phyloP scores from a whole-genome alignment of 2,888 invertebrate species.

The Bellardia bayeri region DNA sequence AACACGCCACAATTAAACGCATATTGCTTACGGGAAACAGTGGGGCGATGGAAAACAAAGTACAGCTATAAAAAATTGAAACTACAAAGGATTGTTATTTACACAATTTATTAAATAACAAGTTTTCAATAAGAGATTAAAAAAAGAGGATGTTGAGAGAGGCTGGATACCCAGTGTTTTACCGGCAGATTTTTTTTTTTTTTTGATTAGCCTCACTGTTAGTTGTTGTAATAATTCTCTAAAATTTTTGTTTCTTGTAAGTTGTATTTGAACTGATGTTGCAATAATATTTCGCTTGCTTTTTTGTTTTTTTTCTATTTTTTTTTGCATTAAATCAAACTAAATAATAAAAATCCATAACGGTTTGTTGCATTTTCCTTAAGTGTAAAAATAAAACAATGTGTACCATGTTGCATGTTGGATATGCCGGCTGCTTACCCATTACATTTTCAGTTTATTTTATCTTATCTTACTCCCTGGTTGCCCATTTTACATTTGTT shows the following conservation, averaged over 20 bases:
- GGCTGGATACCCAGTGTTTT: too few species aligned
- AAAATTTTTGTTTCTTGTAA: neutral
- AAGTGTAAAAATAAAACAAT: slow-evolving; percentile 28
- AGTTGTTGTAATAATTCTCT: neutral
- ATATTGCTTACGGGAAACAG: neutral
- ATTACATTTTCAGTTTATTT: slow-evolving; percentile 15
- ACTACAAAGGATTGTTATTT: too few species aligned
- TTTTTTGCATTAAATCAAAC: slow-evolving; percentile 38
- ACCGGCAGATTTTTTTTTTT: neutral
- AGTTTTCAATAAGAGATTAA: too few species aligned
- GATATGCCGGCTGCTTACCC: slow-evolving; percentile 34
- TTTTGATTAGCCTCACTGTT: slow-evolving; percentile 5
- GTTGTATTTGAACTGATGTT: slow-evolving; percentile 45
- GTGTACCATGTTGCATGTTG: slow-evolving; percentile 58
- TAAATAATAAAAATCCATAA: slow-evolving; percentile 55
- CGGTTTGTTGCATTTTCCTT: slow-evolving; percentile 58
- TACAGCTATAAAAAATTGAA: neutral
- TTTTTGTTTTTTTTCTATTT: neutral
- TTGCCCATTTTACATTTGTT: slow-evolving; percentile 13
- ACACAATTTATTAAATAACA: neutral
- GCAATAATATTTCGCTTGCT: slow-evolving; percentile 47
- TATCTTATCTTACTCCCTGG: neutral
- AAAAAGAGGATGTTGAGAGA: too few species aligned
- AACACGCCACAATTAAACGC: slow-evolving; percentile 34
- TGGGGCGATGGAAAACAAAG: neutral